These are phyloP conservation scores for Danionella cerebrum DNA, from an alignment of 2,113 vertebrate genomes.

Conservation along the genomic window DNA sequence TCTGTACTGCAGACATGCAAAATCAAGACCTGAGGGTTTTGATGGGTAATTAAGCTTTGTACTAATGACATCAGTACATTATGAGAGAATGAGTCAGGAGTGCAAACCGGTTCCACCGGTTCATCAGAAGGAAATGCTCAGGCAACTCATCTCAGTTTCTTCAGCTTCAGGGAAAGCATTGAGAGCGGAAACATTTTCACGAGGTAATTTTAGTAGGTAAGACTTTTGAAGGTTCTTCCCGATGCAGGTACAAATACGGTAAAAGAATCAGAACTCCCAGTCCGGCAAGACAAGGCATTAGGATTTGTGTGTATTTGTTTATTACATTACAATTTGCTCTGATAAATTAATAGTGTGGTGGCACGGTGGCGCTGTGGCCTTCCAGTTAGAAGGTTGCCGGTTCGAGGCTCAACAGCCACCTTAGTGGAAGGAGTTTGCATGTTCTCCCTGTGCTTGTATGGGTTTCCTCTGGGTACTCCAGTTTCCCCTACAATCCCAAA, in stretches of 20 bases:
- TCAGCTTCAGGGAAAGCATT: background rate
- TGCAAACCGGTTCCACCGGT: conserved; percentile 21
- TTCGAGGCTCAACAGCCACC: too few relatives aligned
- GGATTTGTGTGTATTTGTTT: background rate
- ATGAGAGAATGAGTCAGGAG: background rate
- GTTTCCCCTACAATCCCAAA: too few relatives aligned
- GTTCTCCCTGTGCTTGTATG: too few relatives aligned
- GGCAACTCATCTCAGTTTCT: background rate
- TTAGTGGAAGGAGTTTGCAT: too few relatives aligned
- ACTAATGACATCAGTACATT: background rate
- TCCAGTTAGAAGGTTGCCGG: too few relatives aligned
- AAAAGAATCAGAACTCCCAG: conserved; percentile 10
- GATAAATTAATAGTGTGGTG: too few relatives aligned
- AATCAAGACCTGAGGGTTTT: background rate
- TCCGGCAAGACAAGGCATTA: background rate
- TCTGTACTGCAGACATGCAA: conserved; percentile 3
- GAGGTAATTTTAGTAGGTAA: background rate
- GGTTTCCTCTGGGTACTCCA: too few relatives aligned
- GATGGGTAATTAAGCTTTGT: background rate
- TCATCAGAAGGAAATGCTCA: background rate
- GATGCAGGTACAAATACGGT: background rate
- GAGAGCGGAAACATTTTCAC: conserved; percentile 1
- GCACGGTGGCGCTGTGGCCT: too few relatives aligned
- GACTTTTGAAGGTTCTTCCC: background rate
- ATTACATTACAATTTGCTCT: too few relatives aligned